phyloP scores from a whole-genome alignment of 2,113 vertebrate genomes.

The Neotragus pygmaeus region DNA sequence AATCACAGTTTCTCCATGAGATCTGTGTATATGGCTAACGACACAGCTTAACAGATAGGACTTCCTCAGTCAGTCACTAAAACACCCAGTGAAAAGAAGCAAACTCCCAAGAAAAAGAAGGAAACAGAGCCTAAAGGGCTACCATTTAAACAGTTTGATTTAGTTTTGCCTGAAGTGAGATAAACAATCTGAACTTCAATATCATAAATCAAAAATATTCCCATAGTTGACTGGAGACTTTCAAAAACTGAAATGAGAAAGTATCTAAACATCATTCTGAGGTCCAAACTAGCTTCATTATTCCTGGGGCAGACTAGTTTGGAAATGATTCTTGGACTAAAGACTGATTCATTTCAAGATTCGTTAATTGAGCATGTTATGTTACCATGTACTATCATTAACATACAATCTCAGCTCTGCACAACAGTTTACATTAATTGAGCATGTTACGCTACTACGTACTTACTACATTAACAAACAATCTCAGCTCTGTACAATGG shows the following conservation, averaged over 20 bases:
- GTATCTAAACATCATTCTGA: not conserved
- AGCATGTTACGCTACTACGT: not conserved
- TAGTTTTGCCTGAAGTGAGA: not conserved
- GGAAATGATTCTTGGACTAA: not conserved
- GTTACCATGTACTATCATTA: not conserved
- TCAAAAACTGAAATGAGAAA: not conserved
- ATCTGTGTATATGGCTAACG: not conserved
- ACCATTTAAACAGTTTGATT: not conserved
- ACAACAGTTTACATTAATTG: not conserved
- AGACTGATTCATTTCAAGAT: not conserved
- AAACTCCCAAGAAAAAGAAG: not conserved
- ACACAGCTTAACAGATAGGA: not conserved
- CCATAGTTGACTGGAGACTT: not conserved
- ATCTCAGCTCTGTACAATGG: not conserved
- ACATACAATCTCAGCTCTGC: not conserved
- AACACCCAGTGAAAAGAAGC: not conserved
- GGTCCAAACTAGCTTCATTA: not conserved
- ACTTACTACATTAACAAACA: not conserved
- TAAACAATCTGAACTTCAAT: not conserved
- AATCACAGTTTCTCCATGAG: not conserved
- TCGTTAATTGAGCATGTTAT: not conserved
- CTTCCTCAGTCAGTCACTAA: not conserved
- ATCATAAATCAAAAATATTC: not conserved
- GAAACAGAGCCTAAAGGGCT: not conserved
- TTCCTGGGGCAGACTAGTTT: not conserved